A percentile compares a stretch with the other conserved stretches of the same genome.
phyloP scores from a whole-genome alignment of 2,888 invertebrate species.

The Xestia xanthographa region DNA sequence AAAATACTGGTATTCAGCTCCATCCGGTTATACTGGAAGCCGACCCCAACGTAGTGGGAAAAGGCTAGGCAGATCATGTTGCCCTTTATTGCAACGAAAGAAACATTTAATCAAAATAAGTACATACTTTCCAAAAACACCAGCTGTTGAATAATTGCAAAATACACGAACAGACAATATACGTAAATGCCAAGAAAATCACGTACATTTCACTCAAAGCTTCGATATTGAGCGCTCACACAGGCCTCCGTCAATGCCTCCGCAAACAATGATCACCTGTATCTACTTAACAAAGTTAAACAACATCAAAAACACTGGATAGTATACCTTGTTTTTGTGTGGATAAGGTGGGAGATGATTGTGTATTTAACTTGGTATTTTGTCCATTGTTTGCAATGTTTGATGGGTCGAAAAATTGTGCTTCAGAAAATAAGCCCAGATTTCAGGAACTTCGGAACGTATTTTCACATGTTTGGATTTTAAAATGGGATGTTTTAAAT shows the following conservation, averaged over 20 bases:
- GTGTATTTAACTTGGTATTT: constrained; percentile 18
- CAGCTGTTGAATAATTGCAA: too few relatives aligned
- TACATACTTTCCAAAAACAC: too few relatives aligned
- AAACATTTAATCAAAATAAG: too few relatives aligned
- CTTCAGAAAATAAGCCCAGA: constrained; percentile 54
- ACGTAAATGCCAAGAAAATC: constrained; percentile 37
- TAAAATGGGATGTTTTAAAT: constrained; percentile 24
- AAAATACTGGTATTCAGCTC: too few relatives aligned
- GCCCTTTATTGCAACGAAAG: too few relatives aligned
- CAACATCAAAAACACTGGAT: neutral
- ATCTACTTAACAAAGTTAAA: constrained; percentile 33
- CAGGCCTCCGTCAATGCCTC: constrained; percentile 52
- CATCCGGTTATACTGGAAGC: too few relatives aligned
- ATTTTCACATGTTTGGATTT: constrained; percentile 35
- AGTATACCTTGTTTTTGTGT: fast-evolving
- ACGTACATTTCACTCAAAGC: constrained; percentile 31
- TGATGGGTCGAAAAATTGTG: constrained; percentile 67
- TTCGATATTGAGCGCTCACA: constrained; percentile 50
- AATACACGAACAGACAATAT: neutral
- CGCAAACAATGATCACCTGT: constrained; percentile 66
- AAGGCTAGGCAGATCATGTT: too few relatives aligned
- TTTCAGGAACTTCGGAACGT: constrained; percentile 35
- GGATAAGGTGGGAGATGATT: neutral
- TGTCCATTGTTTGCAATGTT: constrained; percentile 57
- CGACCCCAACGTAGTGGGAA: too few relatives aligned